Conservation (phyloP, 2,797 vertebrate genomes). For the Galago senegalensis region DNA sequence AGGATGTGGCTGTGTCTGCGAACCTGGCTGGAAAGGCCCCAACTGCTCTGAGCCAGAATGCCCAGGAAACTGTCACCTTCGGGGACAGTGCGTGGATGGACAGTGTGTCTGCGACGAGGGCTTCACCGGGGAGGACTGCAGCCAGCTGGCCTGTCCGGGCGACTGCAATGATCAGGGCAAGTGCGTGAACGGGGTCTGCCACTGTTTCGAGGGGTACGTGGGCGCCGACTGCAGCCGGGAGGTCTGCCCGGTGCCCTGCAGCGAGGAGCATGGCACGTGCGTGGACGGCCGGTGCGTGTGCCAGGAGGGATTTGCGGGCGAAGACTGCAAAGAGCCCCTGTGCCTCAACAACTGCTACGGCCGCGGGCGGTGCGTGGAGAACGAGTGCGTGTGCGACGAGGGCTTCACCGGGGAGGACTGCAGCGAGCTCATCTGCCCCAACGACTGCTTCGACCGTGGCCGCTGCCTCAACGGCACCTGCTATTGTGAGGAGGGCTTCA, state of each 20-base stretch:
- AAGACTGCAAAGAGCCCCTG: conserved; percentile 94
- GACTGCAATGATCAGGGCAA: conserved; percentile 99
- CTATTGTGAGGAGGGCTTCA: conserved; percentile 95
- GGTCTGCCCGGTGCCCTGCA: conserved; percentile 93
- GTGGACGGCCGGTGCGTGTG: conserved; percentile 94
- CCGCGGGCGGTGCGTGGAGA: conserved; percentile 94
- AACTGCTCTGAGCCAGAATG: conserved; percentile 90
- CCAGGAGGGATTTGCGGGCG: conserved; percentile 93
- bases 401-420: conserved; percentile 97
- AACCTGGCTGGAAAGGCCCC: conserved; percentile 91
- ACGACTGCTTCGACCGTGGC: conserved; percentile 96
- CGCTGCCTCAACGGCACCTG: conserved; percentile 97
- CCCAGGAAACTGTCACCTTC: conserved; percentile 85
- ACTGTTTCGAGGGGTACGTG: conserved; percentile 95
- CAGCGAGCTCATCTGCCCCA: conserved; percentile 96
- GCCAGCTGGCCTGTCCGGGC: conserved; percentile 93
- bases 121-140: conserved; percentile 95
- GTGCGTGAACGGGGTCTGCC: conserved; percentile 94
- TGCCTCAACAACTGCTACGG: conserved; percentile 96
- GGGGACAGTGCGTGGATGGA: conserved; percentile 88
- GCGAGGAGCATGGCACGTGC: conserved; percentile 93
- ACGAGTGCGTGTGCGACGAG: conserved; percentile 94
- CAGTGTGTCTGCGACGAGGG: conserved; percentile 94
- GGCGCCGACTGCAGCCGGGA: conserved; percentile 95
- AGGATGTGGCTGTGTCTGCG: conserved; percentile 90